Evolutionary conservation across 1,140 invertebrate genomes (phyloP).

Genomic region (Dendroctonus valens): DNA sequence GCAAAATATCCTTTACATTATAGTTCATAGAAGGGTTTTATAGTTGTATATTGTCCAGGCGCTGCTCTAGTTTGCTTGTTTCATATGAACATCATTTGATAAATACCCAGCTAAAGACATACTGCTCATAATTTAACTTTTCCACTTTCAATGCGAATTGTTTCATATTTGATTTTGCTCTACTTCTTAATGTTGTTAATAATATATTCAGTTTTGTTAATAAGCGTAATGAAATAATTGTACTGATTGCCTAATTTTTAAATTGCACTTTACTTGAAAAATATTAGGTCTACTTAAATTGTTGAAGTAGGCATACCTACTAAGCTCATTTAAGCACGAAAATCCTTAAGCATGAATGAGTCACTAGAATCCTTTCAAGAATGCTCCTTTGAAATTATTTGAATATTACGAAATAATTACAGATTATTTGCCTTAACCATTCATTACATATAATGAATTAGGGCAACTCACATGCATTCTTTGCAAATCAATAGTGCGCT

Average conservation of each 20-base stretch:
- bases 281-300: too few species aligned
- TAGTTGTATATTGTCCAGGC: neutral
- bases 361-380: too few species aligned
- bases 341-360: too few species aligned
- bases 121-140: conserved; percentile 4
- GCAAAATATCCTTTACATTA: conserved; percentile 69
- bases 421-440: conserved; percentile 54
- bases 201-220: too few species aligned
- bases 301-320: too few species aligned
- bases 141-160: conserved; percentile 9
- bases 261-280: too few species aligned
- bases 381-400: too few species aligned
- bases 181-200: conserved; percentile 12
- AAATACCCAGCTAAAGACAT: too few species aligned
- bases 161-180: conserved; percentile 14
- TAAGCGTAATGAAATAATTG: too few species aligned
- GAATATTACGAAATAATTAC: neutral
- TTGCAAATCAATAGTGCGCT: conserved; percentile 73
- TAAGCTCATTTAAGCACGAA: too few species aligned
- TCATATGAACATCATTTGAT: too few species aligned
- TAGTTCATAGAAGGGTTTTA: neutral
- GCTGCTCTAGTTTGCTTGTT: neutral
- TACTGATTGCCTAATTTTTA: too few species aligned
- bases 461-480: conserved; percentile 79
- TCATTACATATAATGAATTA: conserved; percentile 60